These are phyloP conservation scores for Sminthurides bifidus DNA, from an alignment of 1,140 invertebrate species.

Conservation along the genomic window DNA sequence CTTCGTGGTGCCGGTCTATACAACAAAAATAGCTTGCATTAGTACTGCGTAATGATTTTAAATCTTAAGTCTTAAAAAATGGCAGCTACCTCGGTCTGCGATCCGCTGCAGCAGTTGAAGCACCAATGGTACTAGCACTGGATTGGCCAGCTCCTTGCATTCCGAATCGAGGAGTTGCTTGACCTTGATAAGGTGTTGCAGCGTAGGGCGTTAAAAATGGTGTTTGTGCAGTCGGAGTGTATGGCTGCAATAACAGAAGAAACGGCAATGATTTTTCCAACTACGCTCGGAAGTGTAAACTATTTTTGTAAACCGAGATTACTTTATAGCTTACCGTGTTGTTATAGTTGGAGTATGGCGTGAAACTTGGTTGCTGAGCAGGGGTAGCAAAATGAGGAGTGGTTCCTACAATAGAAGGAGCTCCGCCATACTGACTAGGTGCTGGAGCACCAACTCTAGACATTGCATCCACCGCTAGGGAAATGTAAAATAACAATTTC, in stretches of 20 bases:
- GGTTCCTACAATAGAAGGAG: constrained; percentile 8
- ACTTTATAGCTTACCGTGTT: constrained; percentile 31
- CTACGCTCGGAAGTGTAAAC: too few relatives aligned
- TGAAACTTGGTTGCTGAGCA: constrained; percentile 27
- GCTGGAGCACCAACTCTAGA: constrained; percentile 16
- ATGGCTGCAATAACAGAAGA: constrained; percentile 44
- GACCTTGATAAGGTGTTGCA: constrained; percentile 53
- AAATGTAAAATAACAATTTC: background rate
- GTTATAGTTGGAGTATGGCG: constrained; percentile 35
- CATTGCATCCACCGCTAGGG: constrained; percentile 15
- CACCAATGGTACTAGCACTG: background rate
- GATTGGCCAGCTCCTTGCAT: background rate
- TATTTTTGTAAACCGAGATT: constrained; percentile 1
- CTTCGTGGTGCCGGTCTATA: background rate
- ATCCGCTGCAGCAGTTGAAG: constrained; percentile 4
- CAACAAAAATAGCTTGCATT: background rate
- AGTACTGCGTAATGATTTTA: too few relatives aligned
- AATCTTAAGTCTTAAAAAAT: too few relatives aligned
- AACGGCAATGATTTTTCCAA: too few relatives aligned
- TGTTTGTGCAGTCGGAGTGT: constrained; percentile 78
- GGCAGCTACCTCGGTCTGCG: background rate
- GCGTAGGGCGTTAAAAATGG: constrained; percentile 82
- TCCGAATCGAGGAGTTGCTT: constrained; percentile 47
- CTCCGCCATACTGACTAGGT: constrained; percentile 19
- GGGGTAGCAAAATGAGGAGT: constrained; percentile 30